Base-by-base conservation (phyloP, 2,113 vertebrate genomes). In the Silurus asotus region DNA sequence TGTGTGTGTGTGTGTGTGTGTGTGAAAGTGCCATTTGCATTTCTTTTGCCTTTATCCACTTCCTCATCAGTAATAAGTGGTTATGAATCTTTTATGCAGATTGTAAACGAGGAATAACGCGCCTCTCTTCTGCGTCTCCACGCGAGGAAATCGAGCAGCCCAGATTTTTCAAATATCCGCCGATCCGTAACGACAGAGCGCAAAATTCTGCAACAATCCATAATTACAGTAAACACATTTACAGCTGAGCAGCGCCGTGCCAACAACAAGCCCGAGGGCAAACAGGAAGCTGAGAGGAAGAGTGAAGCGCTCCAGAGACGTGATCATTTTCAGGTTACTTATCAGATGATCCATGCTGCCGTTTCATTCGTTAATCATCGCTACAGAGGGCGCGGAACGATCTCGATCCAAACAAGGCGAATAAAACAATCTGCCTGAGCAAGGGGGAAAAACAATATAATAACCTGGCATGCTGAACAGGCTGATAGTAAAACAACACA, bases 351-450 rank as follows among this genome's bases (percentile, higher is more conserved):
- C 74, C 83, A 87, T 85, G 64, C 65, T 85, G 80, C n/a, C 83
- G 87, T 89, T 87, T 87, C 59, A 85, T 76, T 85, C 23, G n/a
- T 86, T 87, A 87, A 89, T 87, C 74, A 85, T 89, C 62, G 56
- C 62, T 82, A 64, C 51, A 45, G 62, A 81, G 53, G 53, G 25
- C 3, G 8, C 25, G 3, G 77, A 59, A 81, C n/a, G 78, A 80
- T 56, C 56, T 75, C 23, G 45, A 81, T 77, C 59, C 81, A 86
- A 69, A 78, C 28, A 23, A 45, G 19, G 6, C 20, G 17, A 82
- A 86, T 79, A 78, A 61, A 20, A 64, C 28, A 37, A 89, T 58
- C 67, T 89, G 86, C 82, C 88, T 59, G 59, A 76, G 74, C 20
- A 76, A 0, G 23, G 62, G 69, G 58, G 8, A 58, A 83, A 45